These are phyloP conservation scores for Leptinotarsa texana DNA, from an alignment of 1,140 invertebrate species.

Conservation along the genomic window DNA sequence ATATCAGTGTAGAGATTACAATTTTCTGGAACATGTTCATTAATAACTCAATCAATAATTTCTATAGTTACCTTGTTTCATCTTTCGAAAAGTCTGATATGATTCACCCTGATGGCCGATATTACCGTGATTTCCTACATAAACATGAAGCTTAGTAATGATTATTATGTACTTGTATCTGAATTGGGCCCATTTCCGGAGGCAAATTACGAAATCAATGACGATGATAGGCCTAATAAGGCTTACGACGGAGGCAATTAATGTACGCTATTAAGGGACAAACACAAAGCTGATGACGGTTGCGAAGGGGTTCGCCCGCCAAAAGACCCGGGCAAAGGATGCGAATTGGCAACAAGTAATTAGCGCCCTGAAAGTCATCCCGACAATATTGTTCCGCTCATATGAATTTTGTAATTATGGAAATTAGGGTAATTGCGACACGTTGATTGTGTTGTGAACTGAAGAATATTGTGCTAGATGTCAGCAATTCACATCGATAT, in stretches of 20 bases:
- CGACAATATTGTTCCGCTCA: background rate
- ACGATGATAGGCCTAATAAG: background rate
- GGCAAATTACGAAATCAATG: slow-evolving; percentile 6
- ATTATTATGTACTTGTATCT: background rate
- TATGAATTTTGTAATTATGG: too few species aligned
- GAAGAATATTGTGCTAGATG: too few species aligned
- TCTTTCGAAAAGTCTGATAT: background rate
- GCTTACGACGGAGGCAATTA: background rate
- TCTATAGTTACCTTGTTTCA: too few species aligned
- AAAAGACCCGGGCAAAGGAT: background rate
- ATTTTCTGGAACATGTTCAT: too few species aligned
- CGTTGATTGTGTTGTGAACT: too few species aligned
- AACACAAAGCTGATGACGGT: background rate
- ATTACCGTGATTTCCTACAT: background rate
- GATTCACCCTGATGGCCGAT: background rate
- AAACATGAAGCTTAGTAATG: slow-evolving; percentile 5
- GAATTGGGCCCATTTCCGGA: background rate
- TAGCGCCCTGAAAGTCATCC: background rate
- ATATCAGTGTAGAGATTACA: too few species aligned
- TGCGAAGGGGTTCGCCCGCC: background rate
- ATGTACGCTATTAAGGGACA: background rate
- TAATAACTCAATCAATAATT: too few species aligned
- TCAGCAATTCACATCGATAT: too few species aligned
- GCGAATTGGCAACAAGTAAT: background rate
- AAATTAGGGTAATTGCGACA: background rate